Evolutionary conservation across 2,888 invertebrate species (phyloP), one percentile per base, ranked within the genome.

Genomic region (Altica lythri): DNA sequence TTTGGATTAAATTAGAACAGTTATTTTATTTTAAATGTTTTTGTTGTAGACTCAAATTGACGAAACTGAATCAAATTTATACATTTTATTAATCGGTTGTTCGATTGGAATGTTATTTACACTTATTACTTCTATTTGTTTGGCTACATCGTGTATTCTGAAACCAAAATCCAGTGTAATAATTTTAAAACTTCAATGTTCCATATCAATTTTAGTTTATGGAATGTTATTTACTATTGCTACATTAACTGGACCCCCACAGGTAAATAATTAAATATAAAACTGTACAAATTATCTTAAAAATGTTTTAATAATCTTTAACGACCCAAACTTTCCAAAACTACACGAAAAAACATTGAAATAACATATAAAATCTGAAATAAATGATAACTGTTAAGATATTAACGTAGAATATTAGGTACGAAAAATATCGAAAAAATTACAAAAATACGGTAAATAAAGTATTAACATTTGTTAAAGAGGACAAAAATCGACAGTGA

Each of bases 181-280:
- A 59, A 85, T 85, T 72, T 77, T 87, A 42, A 86, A 87, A 74
- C 77, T 86, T 64, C 87, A 87, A 70, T 86, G 85, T 68, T 85
- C 86, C 66, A 79, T 84, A 1, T 84, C 87, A 9, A 77, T 88
- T 50, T 83, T 86, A 29, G 86, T 87, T 68, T 83, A 86, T 42
- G 89, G 89, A 83, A 80, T 85, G 3, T 83, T 80, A 46, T 81
- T 81, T 66, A 67, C 79, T 44, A 69, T 80, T 52, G 81, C 81
- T 18, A 75, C 79, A 43, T 70, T 79, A 32, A 77, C 77, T 61
- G 77, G 78, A 67, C 69, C 81, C 44, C 76, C 79, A 17, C 69
- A 75, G 72, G 81, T 81, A 71, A 77, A 16, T 10, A 27, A 27
- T 27, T n/a, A 19, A 19, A 32, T 38, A 12, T 14, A 16, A 16